Conservation (phyloP, 2,888 invertebrate genomes). For the Octodonta nipae region DNA sequence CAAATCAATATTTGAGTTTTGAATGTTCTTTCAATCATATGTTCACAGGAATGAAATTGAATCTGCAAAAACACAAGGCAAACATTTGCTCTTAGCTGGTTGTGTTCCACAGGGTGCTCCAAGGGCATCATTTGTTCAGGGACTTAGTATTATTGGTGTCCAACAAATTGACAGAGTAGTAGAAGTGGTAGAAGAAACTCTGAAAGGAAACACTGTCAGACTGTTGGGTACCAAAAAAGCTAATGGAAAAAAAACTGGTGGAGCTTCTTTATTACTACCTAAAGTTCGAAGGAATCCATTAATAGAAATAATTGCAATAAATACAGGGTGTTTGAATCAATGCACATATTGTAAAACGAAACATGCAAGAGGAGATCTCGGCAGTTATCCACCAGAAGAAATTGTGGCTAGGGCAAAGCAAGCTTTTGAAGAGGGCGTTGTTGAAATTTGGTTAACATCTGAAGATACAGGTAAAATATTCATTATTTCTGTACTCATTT, state of each 20-base stretch:
- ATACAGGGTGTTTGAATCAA: conserved; percentile 92
- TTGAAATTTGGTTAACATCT: conserved; percentile 94
- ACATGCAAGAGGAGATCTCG: conserved; percentile 91
- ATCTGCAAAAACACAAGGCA: conserved; percentile 55
- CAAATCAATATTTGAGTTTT: background rate
- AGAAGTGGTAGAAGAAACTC: conserved; percentile 93
- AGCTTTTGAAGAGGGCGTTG: conserved; percentile 82
- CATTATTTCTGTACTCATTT: background rate
- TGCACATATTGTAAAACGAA: conserved; percentile 99
- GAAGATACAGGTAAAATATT: conserved; percentile 71
- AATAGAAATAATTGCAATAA: conserved; percentile 93
- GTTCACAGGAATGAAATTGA: conserved; percentile 66
- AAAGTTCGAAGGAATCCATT: conserved; percentile 92
- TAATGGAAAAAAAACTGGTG: conserved; percentile 63
- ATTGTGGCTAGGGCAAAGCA: conserved; percentile 76
- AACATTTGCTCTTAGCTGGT: conserved; percentile 87
- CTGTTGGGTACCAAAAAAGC: conserved; percentile 59
- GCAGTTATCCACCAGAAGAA: conserved; percentile 81
- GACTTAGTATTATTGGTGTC: conserved; percentile 89
- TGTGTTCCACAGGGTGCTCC: conserved; percentile 94
- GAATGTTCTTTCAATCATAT: conserved; percentile 3
- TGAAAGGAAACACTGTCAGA: conserved; percentile 56
- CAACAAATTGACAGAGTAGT: conserved; percentile 96
- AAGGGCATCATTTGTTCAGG: conserved; percentile 52
- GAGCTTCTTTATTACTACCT: conserved; percentile 75